Base-by-base conservation (phyloP, 2,888 invertebrate species). In the Thereva nobilitata region DNA sequence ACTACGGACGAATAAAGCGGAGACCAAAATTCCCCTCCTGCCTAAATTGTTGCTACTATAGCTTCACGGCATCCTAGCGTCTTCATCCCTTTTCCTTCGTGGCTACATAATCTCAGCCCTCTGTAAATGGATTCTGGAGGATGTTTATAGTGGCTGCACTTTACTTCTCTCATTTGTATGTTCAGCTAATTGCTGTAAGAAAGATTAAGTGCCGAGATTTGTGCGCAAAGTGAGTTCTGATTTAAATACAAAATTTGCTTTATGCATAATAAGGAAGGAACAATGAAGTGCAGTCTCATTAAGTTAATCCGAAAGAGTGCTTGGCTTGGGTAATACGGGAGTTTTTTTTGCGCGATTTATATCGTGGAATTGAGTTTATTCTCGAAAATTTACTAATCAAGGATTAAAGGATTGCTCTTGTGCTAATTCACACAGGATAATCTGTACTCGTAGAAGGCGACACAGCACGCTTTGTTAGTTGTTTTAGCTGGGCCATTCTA, bases 171-270 rank as follows among this genome's bases (percentile, higher is more conserved):
- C 61, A 61, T 61, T 61, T 61, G 61, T 61, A 61, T 61, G 61
- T 61, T 64, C 53, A 64, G 64, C 64, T 64, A 64, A 64, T 64
- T 64, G 64, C 53, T 53, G 53, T 64, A 53, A 64, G 53, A 35
- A 64, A 53, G 64, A 64, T 64, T 64, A 64, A 64, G 64, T 64
- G 37, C 53, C 44, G 50, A 64, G 52, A 53, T 53, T 44, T 64
- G 64, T 53, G 64, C 64, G 61, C 50, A 61, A 61, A 61, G 61
- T 61, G 50, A 41, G 50, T 61, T 61, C 50, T 59, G 59, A 59
- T 59, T 59, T 59, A 59, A 59, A 49, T 59, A 45, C 59, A 49
- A 45, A 40, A 9, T 59, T 47, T 59, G 59, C 59, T 59, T 59
- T 61, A 50, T 61, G 50, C 50, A 61, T 61, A 61, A 61, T 61